Evolutionary conservation across 2,888 invertebrate genomes (phyloP), one percentile per base, ranked within the genome.

Genomic region (Nomada fabriciana): DNA sequence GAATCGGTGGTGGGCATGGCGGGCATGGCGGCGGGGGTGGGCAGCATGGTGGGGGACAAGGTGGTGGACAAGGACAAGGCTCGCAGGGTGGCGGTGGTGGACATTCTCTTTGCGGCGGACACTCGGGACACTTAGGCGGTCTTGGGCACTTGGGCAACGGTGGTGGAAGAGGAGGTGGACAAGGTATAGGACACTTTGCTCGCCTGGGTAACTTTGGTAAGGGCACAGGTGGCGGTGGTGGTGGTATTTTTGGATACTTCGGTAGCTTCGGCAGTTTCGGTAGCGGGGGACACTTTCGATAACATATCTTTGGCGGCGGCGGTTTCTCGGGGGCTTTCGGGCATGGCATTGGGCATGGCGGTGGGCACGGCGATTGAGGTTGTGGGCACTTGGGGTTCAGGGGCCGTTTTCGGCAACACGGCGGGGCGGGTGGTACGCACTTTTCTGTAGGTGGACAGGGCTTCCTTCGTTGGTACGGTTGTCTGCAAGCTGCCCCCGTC

Each of bases 1-100:
- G 70, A n/a, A 69, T 25, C 0, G 68, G 74, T 10, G 42, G 63
- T 0, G 79, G 71, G 3, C 79, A 76, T 0, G 75, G 68, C 20
- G 82, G 87, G n/a, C 73, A 80, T 0, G 77, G 83, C 2, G 72
- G 61, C 2, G 85, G 80, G 7, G 73, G 71, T 20, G 83, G 82
- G 15, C 70, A 81, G 13, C 36, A 74, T 9, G 76, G 76, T 2
- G 82, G 75, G 29, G 84, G 81, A 53, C 80, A 82, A 1, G 83
- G 82, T 5, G 75, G 76, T 0, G 86, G 85, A 55, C 82, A 83
- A 0, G 80, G 86, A 42, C 80, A 81, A 5, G 86, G 83, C 20
- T 81, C 78, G 29, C 86, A 82, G 10, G 83, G 82, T 3, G 80
- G 84, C 2, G 82, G 82, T 2, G 86, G 85, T 2, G 86, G 86